These are phyloP conservation scores for Odobenus rosmarus DNA, from an alignment of 2,113 vertebrate genomes.

Conservation along the genomic window DNA sequence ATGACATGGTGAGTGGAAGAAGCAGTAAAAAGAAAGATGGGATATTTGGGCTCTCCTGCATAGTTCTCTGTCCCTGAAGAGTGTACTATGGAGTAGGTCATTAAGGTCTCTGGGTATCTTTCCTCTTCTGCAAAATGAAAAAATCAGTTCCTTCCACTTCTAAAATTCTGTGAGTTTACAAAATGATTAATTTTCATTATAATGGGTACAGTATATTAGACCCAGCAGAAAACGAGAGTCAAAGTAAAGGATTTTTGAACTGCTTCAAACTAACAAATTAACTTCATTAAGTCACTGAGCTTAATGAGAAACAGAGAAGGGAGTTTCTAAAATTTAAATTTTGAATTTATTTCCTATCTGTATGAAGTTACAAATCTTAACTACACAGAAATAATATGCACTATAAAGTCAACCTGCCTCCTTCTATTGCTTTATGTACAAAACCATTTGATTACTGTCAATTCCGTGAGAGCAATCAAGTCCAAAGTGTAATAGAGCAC, in stretches of 20 bases:
- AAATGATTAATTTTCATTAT: conserved; percentile 33
- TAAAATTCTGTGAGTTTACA: neutral
- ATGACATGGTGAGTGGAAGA: neutral
- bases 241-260: conserved; percentile 13
- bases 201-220: conserved; percentile 12
- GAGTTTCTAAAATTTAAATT: neutral
- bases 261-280: neutral
- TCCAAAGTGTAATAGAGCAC: neutral
- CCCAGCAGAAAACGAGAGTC: conserved; percentile 32
- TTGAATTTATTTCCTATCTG: neutral
- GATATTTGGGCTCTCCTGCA: neutral
- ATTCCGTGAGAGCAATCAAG: neutral
- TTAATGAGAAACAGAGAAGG: neutral
- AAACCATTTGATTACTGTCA: neutral
- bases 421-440: neutral
- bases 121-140: neutral
- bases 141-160: neutral
- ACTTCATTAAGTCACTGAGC: conserved; percentile 28
- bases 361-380: conserved; percentile 3
- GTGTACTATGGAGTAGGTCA: neutral
- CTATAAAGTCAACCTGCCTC: neutral
- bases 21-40: neutral
- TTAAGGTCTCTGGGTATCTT: neutral
- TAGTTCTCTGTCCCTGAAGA: neutral
- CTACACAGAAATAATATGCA: neutral